Evolutionary conservation across 2,797 vertebrate genomes (phyloP).

Genomic region (Gambusia yucatana): DNA sequence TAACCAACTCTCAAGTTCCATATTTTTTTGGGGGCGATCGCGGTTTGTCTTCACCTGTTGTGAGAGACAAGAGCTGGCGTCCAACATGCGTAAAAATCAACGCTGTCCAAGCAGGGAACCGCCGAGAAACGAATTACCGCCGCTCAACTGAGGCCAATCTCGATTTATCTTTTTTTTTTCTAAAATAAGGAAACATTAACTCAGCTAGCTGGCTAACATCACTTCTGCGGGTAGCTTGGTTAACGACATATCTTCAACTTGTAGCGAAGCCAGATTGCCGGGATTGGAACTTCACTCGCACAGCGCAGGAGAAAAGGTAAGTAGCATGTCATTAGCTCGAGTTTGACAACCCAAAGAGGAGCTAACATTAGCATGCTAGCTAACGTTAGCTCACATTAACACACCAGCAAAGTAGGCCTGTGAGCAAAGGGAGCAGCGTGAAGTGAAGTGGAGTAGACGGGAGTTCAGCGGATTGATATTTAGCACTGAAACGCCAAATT

Average conservation of each 20-base stretch:
- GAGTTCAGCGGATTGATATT: conserved; percentile 64
- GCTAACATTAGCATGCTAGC: conserved; percentile 55
- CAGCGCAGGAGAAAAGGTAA: conserved; percentile 75
- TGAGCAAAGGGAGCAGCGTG: conserved; percentile 47
- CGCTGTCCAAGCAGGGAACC: conserved; percentile 83
- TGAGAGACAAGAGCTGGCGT: conserved; percentile 73
- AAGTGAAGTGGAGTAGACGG: conserved; percentile 38
- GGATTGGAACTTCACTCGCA: conserved; percentile 69
- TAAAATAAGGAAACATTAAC: conserved; percentile 74
- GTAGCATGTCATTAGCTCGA: conserved; percentile 72
- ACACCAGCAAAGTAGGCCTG: conserved; percentile 65
- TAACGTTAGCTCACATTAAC: conserved; percentile 62
- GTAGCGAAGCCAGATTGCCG: conserved; percentile 49
- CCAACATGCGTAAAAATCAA: conserved; percentile 84
- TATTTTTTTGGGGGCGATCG: conserved; percentile 68
- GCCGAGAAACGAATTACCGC: conserved; percentile 84
- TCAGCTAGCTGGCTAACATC: conserved; percentile 70
- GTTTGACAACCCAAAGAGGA: conserved; percentile 62
- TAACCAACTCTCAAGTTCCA: conserved; percentile 65
- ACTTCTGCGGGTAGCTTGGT: conserved; percentile 57
- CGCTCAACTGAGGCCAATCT: conserved; percentile 82
- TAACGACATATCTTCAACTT: conserved; percentile 54
- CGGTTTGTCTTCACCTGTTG: conserved; percentile 63
- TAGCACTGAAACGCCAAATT: conserved; percentile 39
- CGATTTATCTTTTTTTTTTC: conserved; percentile 65